phyloP scores from a whole-genome alignment of 1,140 invertebrate species.

The Hylaeus anthracinus region DNA sequence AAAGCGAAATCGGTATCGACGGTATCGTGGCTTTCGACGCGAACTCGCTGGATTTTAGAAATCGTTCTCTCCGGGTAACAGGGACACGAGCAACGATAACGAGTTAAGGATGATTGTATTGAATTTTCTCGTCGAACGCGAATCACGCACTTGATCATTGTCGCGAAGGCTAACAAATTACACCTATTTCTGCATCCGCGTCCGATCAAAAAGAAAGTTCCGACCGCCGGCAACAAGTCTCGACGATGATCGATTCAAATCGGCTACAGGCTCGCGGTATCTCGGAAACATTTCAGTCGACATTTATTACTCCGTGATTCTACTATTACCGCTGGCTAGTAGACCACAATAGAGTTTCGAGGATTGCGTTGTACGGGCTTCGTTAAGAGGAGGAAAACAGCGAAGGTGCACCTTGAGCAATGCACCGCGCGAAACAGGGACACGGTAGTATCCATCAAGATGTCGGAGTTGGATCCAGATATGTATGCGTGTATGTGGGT shows the following conservation, averaged over 20 bases:
- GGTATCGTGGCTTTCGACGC: no score
- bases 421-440: conserved; percentile 61
- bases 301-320: neutral
- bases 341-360: conserved; percentile 15
- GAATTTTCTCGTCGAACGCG: neutral
- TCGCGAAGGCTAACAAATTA: neutral
- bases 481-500: conserved; percentile 62
- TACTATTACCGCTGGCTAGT: no score
- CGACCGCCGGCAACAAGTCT: neutral
- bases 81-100: no score
- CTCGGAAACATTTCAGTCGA: neutral
- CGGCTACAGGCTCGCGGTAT: neutral
- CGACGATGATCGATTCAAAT: neutral
- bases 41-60: no score
- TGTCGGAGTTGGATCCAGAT: conserved; percentile 59
- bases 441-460: conserved; percentile 69
- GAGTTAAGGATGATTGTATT: neutral
- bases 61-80: no score
- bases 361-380: conserved; percentile 28
- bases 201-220: neutral
- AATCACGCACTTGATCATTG: neutral
- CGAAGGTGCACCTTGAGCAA: conserved; percentile 69
- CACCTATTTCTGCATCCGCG: no score
- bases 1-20: no score
- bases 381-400: conserved; percentile 39